Conservation (phyloP, 1,140 invertebrate species). For the Drosophila chauvacae region DNA sequence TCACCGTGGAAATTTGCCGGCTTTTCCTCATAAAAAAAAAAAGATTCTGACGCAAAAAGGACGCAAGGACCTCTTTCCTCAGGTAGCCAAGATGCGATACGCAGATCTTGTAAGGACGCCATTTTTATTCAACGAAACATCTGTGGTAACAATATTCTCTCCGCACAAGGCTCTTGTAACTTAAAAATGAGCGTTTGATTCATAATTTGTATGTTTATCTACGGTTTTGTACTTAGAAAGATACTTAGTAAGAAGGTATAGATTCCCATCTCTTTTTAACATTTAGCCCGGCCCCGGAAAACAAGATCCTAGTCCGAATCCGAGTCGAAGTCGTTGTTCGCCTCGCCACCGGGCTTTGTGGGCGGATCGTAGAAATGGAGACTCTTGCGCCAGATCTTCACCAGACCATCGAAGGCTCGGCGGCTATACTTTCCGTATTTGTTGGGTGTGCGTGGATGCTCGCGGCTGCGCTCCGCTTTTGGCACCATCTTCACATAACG, state of each 20-base stretch:
- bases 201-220: slow-evolving; percentile 32
- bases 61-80: slow-evolving; percentile 12
- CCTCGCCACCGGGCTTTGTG: slow-evolving; percentile 11
- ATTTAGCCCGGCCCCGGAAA: slow-evolving; percentile 15
- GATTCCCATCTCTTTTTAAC: slow-evolving; percentile 10
- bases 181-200: slow-evolving; percentile 36
- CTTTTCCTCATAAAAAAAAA: background rate
- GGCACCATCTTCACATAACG: slow-evolving; percentile 90
- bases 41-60: background rate
- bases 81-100: slow-evolving; percentile 36
- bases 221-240: slow-evolving; percentile 46
- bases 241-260: slow-evolving; percentile 22
- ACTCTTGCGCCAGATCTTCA: slow-evolving; percentile 93
- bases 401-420: slow-evolving; percentile 94
- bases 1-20: background rate
- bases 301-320: slow-evolving; percentile 63
- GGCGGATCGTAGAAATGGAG: slow-evolving; percentile 93
- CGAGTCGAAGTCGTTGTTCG: slow-evolving; percentile 48
- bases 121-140: slow-evolving; percentile 73
- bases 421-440: slow-evolving; percentile 94
- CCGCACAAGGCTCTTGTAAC: slow-evolving; percentile 25
- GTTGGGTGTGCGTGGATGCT: slow-evolving; percentile 94
- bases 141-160: slow-evolving; percentile 48
- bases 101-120: slow-evolving; percentile 49
- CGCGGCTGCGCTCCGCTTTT: slow-evolving; percentile 86